phyloP scores from a whole-genome alignment of 2,797 vertebrate species.

The Bryconaethiops microstoma region DNA sequence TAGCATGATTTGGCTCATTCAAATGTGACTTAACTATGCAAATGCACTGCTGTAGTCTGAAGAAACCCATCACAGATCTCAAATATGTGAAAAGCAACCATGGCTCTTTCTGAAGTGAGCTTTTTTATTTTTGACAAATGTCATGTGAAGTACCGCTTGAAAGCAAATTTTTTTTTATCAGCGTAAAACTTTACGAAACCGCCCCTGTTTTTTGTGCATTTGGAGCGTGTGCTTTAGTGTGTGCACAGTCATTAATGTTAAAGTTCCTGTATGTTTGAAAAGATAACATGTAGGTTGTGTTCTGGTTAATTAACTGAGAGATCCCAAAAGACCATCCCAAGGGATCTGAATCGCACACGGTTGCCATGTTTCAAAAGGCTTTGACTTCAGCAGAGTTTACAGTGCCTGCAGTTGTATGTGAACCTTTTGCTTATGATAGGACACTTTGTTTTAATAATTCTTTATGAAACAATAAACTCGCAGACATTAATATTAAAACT shows the following conservation, averaged over 20 bases:
- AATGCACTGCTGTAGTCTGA: constrained; percentile 25
- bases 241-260: constrained; percentile 26
- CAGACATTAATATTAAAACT: constrained; percentile 42
- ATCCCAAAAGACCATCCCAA: constrained; percentile 30
- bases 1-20: constrained; percentile 48
- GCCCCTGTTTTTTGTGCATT: neutral
- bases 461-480: constrained; percentile 40
- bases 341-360: constrained; percentile 40
- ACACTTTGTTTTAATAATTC: constrained; percentile 54
- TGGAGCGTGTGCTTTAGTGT: constrained; percentile 7
- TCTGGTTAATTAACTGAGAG: constrained; percentile 39
- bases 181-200: neutral
- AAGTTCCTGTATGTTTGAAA: constrained; percentile 38
- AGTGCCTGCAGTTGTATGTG: constrained; percentile 44
- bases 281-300: constrained; percentile 45
- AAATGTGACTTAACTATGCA: constrained; percentile 43
- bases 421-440: constrained; percentile 20
- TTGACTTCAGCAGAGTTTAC: constrained; percentile 31
- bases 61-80: constrained; percentile 14
- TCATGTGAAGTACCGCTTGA: neutral
- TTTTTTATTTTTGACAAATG: neutral
- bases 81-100: constrained; percentile 7
- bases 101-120: neutral
- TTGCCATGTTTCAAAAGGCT: constrained; percentile 32
- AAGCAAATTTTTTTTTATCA: constrained; percentile 9